phyloP scores from a whole-genome alignment of 2,888 invertebrate species.

The Onchidella celtica region DNA sequence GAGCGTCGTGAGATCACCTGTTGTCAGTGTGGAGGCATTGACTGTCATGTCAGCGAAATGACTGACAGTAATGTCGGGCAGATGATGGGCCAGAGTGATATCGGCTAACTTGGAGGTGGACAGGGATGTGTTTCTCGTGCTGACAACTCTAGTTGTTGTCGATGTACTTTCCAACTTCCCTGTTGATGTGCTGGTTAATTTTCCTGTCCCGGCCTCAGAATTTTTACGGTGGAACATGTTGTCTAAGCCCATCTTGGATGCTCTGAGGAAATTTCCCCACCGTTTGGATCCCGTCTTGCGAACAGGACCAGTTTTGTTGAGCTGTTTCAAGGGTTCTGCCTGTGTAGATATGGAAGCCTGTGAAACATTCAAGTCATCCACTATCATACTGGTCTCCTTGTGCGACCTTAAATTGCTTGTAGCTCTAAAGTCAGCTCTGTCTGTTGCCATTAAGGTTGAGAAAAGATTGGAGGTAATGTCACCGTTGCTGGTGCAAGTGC shows the following conservation, averaged over 20 bases:
- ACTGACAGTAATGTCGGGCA: constrained; percentile 45
- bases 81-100: constrained; percentile 13
- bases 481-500: not conserved
- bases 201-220: not conserved
- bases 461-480: constrained; percentile 13
- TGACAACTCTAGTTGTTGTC: not conserved
- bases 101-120: constrained; percentile 43
- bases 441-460: constrained; percentile 19
- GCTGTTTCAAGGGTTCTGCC: constrained; percentile 41
- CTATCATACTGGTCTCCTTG: constrained; percentile 11
- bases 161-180: constrained; percentile 23
- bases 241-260: constrained; percentile 38
- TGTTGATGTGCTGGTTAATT: constrained; percentile 28
- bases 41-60: constrained; percentile 39
- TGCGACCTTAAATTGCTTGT: not conserved
- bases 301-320: constrained; percentile 40
- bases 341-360: not conserved
- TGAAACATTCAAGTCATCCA: not conserved
- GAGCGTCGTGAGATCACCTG: constrained; percentile 27
- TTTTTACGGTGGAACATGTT: constrained; percentile 39
- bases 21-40: constrained; percentile 20
- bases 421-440: not conserved
- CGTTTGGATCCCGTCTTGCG: constrained; percentile 41
- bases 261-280: constrained; percentile 40
- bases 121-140: constrained; percentile 29